These are phyloP conservation scores for Hylaea fasciaria DNA, from an alignment of 2,888 invertebrate genomes.

Conservation along the genomic window DNA sequence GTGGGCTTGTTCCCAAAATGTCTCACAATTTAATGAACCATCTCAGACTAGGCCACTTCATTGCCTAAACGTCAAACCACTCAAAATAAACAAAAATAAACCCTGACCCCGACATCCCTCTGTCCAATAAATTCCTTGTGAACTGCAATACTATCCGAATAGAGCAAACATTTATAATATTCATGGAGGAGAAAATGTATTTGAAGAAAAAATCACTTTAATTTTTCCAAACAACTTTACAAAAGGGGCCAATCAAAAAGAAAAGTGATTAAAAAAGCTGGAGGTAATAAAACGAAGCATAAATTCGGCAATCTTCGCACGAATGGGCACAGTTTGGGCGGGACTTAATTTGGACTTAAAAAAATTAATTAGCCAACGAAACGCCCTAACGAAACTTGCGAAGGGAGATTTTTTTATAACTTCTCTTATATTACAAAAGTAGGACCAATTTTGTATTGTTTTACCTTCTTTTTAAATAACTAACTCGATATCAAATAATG, in stretches of 20 bases:
- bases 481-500: no score
- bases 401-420: slow-evolving; percentile 42
- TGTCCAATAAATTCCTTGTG: not conserved
- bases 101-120: not conserved
- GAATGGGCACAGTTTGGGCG: slow-evolving; percentile 62
- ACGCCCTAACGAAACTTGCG: slow-evolving; percentile 62
- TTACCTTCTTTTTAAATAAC: no score
- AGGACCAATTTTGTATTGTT: no score
- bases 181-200: slow-evolving; percentile 5
- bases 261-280: slow-evolving; percentile 68
- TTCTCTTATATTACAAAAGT: not conserved
- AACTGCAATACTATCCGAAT: not conserved
- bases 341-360: slow-evolving; percentile 65
- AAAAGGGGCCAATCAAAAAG: slow-evolving; percentile 49
- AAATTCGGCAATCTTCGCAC: slow-evolving; percentile 76
- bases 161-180: slow-evolving; percentile 5
- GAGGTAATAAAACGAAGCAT: slow-evolving; percentile 70
- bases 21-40: no score
- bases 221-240: slow-evolving; percentile 43
- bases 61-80: no score
- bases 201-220: slow-evolving; percentile 39
- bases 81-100: not conserved
- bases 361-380: slow-evolving; percentile 75
- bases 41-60: no score
- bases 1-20: no score